Evolutionary conservation across 1,140 invertebrate genomes (phyloP).

Genomic region (Bombus impatiens): DNA sequence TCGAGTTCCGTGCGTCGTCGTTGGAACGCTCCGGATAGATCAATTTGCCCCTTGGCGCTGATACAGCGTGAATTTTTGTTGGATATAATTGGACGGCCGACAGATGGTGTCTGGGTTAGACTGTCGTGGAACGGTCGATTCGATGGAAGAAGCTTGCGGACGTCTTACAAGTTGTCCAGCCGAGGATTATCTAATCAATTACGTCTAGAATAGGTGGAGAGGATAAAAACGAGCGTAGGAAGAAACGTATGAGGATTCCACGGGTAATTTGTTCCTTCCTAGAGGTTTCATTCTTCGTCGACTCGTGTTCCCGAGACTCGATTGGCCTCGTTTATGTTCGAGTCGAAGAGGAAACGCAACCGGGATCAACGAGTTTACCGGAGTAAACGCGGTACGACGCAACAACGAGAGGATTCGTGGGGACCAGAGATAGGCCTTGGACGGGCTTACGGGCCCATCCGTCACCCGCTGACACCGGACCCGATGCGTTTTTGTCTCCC

Average conservation of each 20-base stretch:
- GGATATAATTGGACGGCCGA: conserved; percentile 26
- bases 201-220: not conserved
- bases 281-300: not conserved
- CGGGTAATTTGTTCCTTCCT: not conserved
- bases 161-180: not conserved
- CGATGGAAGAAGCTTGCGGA: not conserved
- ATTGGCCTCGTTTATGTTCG: not conserved
- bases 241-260: not conserved
- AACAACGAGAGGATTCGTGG: conserved; percentile 61
- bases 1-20: not conserved
- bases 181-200: conserved; percentile 33
- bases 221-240: not conserved
- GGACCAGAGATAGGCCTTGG: conserved; percentile 63
- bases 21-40: conserved; percentile 25
- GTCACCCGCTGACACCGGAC: conserved; percentile 77
- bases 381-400: not conserved
- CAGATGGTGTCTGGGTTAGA: conserved; percentile 14
- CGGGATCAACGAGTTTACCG: conserved; percentile 27
- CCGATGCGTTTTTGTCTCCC: conserved; percentile 74
- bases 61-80: conserved; percentile 3
- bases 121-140: not conserved
- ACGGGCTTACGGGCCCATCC: conserved; percentile 73
- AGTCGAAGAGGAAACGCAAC: not conserved
- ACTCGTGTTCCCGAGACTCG: not conserved
- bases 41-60: conserved; percentile 30